These are phyloP conservation scores for Microcebus murinus DNA, from an alignment of 2,113 vertebrate genomes.

Conservation along the genomic window DNA sequence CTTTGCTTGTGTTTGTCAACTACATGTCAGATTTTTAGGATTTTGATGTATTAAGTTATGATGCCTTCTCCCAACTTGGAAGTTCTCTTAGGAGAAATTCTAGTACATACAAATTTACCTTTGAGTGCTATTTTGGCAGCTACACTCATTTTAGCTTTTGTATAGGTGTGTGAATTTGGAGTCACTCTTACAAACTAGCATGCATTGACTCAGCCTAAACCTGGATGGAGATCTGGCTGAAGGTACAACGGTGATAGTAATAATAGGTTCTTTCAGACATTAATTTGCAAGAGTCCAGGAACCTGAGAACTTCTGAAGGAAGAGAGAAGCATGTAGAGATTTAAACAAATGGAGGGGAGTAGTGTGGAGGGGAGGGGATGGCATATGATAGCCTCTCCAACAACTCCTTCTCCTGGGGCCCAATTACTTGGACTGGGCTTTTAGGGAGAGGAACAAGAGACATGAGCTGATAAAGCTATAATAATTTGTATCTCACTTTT, in stretches of 20 bases:
- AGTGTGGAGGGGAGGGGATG: neutral
- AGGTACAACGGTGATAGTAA: neutral
- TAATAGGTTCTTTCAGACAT: neutral
- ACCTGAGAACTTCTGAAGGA: neutral
- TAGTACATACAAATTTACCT: neutral
- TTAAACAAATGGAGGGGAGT: neutral
- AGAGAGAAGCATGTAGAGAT: neutral
- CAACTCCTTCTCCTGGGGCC: neutral
- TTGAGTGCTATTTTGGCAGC: neutral
- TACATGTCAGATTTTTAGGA: neutral
- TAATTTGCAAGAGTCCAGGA: neutral
- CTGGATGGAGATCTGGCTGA: neutral
- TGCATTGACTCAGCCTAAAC: neutral
- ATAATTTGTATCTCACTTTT: neutral
- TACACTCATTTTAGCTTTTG: neutral
- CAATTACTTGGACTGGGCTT: neutral
- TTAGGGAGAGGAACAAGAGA: neutral
- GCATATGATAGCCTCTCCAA: neutral
- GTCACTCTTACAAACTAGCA: neutral
- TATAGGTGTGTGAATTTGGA: neutral
- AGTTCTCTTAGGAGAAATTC: neutral
- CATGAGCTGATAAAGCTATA: neutral
- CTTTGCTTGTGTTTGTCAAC: neutral
- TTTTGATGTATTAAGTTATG: neutral
- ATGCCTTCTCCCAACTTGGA: neutral